Conservation (phyloP, 2,113 vertebrate species). For the Pelecanoides urinatrix region DNA sequence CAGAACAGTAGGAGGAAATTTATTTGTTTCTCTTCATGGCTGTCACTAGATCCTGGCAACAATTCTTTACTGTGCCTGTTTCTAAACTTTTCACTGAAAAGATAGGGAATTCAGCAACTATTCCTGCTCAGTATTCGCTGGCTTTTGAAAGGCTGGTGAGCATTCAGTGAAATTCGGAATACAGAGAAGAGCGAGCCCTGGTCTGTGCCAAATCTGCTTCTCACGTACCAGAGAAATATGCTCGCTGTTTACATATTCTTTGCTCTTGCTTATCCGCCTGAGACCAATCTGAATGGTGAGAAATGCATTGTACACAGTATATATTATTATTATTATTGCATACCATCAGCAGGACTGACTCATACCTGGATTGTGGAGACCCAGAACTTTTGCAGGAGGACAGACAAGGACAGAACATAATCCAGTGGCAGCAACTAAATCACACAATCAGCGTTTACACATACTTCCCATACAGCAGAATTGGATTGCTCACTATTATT, state of each 20-base stretch:
- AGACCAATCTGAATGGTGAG: neutral
- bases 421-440: neutral
- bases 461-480: neutral
- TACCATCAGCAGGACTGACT: neutral
- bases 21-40: neutral
- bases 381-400: neutral
- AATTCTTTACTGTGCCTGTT: neutral
- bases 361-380: neutral
- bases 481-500: neutral
- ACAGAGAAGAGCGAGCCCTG: neutral
- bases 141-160: neutral
- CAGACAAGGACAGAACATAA: neutral
- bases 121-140: neutral
- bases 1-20: neutral
- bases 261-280: neutral
- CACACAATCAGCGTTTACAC: neutral
- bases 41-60: neutral
- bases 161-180: neutral
- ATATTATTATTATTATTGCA: neutral
- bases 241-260: neutral
- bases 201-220: neutral
- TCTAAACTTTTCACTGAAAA: neutral
- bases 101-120: neutral
- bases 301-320: neutral
- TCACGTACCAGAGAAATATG: neutral